Conservation (phyloP, 2,797 vertebrate genomes). For the Arrhamphus sclerolepis region DNA sequence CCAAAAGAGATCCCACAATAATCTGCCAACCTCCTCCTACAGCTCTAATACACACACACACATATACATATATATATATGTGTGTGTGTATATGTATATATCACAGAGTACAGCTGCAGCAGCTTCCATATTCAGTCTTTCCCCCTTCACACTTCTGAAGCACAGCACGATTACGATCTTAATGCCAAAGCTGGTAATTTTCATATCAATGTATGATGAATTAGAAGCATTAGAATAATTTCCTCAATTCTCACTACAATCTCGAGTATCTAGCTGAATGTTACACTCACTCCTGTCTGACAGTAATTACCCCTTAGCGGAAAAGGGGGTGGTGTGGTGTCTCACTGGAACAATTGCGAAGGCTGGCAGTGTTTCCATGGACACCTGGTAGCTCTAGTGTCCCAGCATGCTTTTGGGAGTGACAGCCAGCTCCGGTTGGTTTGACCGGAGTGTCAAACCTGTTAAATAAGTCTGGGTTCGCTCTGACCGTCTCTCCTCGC, state of each 20-base stretch:
- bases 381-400: constrained; percentile 71
- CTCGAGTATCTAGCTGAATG: constrained; percentile 6
- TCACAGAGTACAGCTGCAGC: constrained; percentile 55
- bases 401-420: constrained; percentile 64
- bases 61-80: no score
- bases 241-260: constrained; percentile 34
- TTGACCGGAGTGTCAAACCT: constrained; percentile 43
- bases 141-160: constrained; percentile 33
- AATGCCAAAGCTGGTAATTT: constrained; percentile 60
- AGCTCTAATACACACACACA: constrained; percentile 17
- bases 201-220: constrained; percentile 68
- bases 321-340: constrained; percentile 26
- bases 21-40: constrained; percentile 16
- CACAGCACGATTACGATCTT: constrained; percentile 48
- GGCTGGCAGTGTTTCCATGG: constrained; percentile 70
- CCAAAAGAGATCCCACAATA: constrained; percentile 24
- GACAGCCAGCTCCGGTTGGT: constrained; percentile 59
- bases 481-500: constrained; percentile 11
- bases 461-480: constrained; percentile 23
- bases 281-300: constrained; percentile 37
- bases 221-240: constrained; percentile 47
- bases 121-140: constrained; percentile 31
- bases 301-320: constrained; percentile 70
- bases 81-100: no score
- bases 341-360: constrained; percentile 72